Evolutionary conservation across 2,888 invertebrate genomes (phyloP).

Genomic region (Sarcophaga carnaria): DNA sequence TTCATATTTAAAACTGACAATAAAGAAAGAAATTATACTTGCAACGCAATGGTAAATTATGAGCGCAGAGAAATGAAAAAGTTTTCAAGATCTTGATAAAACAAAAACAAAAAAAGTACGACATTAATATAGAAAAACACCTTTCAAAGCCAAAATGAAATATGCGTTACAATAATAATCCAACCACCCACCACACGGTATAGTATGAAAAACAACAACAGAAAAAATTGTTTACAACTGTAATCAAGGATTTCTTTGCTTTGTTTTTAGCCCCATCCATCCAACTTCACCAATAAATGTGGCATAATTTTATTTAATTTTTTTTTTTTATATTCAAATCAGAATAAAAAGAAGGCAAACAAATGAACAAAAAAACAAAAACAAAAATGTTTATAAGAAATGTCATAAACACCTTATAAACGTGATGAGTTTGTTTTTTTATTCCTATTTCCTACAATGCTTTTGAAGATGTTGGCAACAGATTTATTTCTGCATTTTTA

Average conservation of each 20-base stretch:
- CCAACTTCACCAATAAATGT: not conserved
- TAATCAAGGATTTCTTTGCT: not conserved
- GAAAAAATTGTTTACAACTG: slow-evolving; percentile 2
- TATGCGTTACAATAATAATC: slow-evolving; percentile 33
- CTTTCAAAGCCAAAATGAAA: slow-evolving; percentile 52
- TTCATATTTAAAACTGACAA: slow-evolving; percentile 31
- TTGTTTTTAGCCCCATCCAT: not conserved
- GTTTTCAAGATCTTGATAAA: slow-evolving; percentile 49
- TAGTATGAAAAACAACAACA: slow-evolving; percentile 14
- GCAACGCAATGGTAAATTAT: slow-evolving; percentile 3
- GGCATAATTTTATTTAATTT: not conserved
- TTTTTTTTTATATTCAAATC: not conserved
- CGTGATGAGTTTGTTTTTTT: too few relatives aligned
- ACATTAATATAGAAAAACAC: slow-evolving; percentile 25
- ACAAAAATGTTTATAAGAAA: slow-evolving; percentile 23
- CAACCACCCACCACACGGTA: slow-evolving; percentile 11
- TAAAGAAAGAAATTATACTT: not conserved
- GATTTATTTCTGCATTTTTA: not conserved
- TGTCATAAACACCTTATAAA: slow-evolving; percentile 58
- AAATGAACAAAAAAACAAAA: too few relatives aligned
- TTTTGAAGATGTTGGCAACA: slow-evolving; percentile 8
- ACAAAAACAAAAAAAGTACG: not conserved
- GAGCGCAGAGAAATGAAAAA: slow-evolving; percentile 16
- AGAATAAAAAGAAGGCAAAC: not conserved
- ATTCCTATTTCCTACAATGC: slow-evolving; percentile 23